Evolutionary conservation across 2,113 vertebrate genomes (phyloP), one percentile per base, ranked within the genome.

Genomic region (Bubo blakistoni): DNA sequence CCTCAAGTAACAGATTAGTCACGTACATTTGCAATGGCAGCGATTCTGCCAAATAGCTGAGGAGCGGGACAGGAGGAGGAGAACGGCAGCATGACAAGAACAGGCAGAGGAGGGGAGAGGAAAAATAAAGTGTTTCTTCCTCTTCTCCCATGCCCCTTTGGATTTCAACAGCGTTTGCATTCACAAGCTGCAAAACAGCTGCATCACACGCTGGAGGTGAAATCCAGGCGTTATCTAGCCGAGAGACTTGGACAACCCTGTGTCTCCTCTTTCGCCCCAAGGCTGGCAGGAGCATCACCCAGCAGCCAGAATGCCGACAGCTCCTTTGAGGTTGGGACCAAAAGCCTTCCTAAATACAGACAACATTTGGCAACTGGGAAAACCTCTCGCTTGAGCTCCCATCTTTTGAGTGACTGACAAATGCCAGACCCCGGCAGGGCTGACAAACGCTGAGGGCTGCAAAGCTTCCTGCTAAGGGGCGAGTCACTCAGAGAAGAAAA

Each of bases 1-100:
- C 92, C 91, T 95, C 86, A 95, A 97, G 91, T 91, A 96, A 58
- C 91, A 97, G 89, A 95, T 95, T 94, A 97, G 96, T 96, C 96
- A 97, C 93, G 74, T 95, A 94, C 81, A 88, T 94, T 83, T 59
- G 89, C 93, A 96, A 73, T 54, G 94, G 91, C 93, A 91, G 84
- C 3, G 3, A 66, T 79, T 80, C 94, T 92, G 86, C 94, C 96
- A 95, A 87, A 81, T 54, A 85, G 84, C 89, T 90, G 74, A 89
- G 89, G 62, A 95, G 91, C 9, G 0, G 81, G 69, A 72, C 81
- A 94, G 77, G 57, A 92, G 73, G 87, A 85, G 81, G 70, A 79
- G 83, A 93, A 63, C 30, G 4, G 91, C 88, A 94, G 83, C 61
- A 13, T 17, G 51, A 86, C 17, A 79, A 80, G 90, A 89, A 58